phyloP scores from a whole-genome alignment of 2,797 vertebrate genomes.

The Danio jaintianensis region DNA sequence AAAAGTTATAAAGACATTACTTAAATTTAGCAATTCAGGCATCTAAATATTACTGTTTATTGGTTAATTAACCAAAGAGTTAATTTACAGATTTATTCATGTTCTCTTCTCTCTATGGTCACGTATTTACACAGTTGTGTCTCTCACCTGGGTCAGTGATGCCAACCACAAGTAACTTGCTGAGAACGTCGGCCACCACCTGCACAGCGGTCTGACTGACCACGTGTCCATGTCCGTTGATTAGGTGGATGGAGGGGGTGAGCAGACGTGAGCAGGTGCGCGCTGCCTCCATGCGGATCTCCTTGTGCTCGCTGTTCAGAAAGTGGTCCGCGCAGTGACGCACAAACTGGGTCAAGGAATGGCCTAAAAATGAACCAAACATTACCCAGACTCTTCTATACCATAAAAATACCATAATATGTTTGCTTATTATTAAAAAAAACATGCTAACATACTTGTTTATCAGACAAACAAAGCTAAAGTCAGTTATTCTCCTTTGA shows the following conservation, averaged over 20 bases:
- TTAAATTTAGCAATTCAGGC: too few species aligned
- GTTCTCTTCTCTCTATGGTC: too few species aligned
- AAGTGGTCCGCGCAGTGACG: conserved; percentile 98
- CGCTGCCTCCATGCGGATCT: conserved; percentile 96
- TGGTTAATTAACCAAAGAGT: too few species aligned
- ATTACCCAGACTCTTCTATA: too few species aligned
- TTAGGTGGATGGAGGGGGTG: conserved; percentile 94
- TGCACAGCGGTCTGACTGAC: conserved; percentile 98
- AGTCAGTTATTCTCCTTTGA: too few species aligned
- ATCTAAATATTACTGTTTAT: too few species aligned
- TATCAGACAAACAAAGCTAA: too few species aligned
- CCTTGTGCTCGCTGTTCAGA: conserved; percentile 98
- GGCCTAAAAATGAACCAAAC: conserved; percentile 79
- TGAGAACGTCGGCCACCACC: conserved; percentile 97
- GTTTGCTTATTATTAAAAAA: too few species aligned
- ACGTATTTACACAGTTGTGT: neutral
- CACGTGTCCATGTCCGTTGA: conserved; percentile 91
- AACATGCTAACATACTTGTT: too few species aligned
- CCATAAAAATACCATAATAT: too few species aligned
- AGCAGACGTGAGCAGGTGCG: conserved; percentile 96
- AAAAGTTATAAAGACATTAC: too few species aligned
- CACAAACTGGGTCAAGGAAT: conserved; percentile 98
- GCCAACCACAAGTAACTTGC: conserved; percentile 96
- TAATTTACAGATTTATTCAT: too few species aligned
- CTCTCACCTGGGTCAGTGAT: conserved; percentile 95